Evolutionary conservation across 2,113 vertebrate genomes (phyloP), one percentile per base, ranked within the genome.

Genomic region (Nesospiza acunhae): DNA sequence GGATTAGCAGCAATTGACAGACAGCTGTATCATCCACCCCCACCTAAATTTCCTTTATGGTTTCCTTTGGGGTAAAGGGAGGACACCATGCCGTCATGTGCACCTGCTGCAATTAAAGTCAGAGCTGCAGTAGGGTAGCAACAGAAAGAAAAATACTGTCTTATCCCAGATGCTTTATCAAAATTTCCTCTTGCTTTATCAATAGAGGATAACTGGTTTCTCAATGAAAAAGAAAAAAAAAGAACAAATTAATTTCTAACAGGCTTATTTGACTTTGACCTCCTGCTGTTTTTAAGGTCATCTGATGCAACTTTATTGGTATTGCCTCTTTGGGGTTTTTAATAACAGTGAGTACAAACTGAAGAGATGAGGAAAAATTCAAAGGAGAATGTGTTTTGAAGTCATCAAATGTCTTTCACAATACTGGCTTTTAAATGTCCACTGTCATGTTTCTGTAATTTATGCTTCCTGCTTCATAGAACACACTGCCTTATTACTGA

Each of bases 41-140:
- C 79, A 56, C 41, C 35, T 24, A 24, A 33, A 84, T 98, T 98
- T 98, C 98, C 97, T 98, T 98, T 98, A 98, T 98, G 98, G 98
- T 98, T 99, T 98, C 98, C 98, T 98, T 97, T 94, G 96, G 96
- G 98, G 96, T 96, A 92, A 84, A 97, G 96, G 97, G 98, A 98
- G 97, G 96, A 98, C 98, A 98, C 98, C 95, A 97, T 90, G 77
- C 72, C 53, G 28, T 35, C 35, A 92, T 69, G 41, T 97, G 97
- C 98, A 99, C 98, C 98, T 99, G 98, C 96, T 98, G 91, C 95
- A 97, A 98, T 98, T 98, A 97, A 98, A 95, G 97, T 96, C 92
- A 74, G 87, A 95, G 93, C 62, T 95, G 50, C 62, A 60, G 68
- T 16, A 5, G 50, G 55, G 81, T 24, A 70, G 85, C 77, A 85